Percentiles rank a stretch among this genome's conserved stretches.
phyloP scores from a whole-genome alignment of 92 coral and sea anemone species.

The Paramuricea clavata region DNA sequence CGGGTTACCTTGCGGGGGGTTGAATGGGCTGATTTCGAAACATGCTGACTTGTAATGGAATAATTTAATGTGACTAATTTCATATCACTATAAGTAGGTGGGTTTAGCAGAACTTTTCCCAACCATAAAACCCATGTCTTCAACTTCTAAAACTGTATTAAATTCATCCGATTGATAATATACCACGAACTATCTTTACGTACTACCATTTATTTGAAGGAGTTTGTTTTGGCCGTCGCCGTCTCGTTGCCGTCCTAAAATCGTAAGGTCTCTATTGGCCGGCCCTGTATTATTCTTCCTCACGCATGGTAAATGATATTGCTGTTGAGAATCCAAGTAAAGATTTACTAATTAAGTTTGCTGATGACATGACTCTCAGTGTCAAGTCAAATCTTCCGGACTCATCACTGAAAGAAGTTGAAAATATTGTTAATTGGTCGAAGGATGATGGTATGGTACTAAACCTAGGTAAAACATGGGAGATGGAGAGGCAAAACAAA shows the following conservation, averaged over 20 bases:
- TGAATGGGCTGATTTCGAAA: neutral
- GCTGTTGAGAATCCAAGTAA: constrained; percentile 13
- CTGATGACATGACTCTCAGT: constrained; percentile 50
- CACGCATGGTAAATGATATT: constrained; percentile 54
- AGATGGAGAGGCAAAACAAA: constrained; percentile 52
- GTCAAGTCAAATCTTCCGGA: neutral
- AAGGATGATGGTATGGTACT: constrained; percentile 42
- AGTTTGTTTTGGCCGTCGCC: too few species aligned
- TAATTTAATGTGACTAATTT: constrained; percentile 48
- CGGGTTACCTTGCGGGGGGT: constrained; percentile 16
- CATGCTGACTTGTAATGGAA: constrained; percentile 2
- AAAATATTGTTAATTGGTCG: constrained; percentile 36
- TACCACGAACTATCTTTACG: too few species aligned
- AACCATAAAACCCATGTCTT: too few species aligned
- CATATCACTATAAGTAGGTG: constrained; percentile 58
- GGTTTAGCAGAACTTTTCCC: too few species aligned
- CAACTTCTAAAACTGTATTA: too few species aligned
- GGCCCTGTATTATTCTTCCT: constrained; percentile 59
- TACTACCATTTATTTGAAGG: too few species aligned
- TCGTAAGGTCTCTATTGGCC: too few species aligned
- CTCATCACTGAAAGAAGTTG: neutral
- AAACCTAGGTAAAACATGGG: constrained; percentile 51
- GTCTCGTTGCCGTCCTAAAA: too few species aligned
- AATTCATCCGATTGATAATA: too few species aligned
- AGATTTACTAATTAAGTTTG: constrained; percentile 18